Percentiles rank a stretch among this genome's conserved stretches.
Conservation (phyloP, 2,113 vertebrate species). For the Phrynocephalus versicolor region DNA sequence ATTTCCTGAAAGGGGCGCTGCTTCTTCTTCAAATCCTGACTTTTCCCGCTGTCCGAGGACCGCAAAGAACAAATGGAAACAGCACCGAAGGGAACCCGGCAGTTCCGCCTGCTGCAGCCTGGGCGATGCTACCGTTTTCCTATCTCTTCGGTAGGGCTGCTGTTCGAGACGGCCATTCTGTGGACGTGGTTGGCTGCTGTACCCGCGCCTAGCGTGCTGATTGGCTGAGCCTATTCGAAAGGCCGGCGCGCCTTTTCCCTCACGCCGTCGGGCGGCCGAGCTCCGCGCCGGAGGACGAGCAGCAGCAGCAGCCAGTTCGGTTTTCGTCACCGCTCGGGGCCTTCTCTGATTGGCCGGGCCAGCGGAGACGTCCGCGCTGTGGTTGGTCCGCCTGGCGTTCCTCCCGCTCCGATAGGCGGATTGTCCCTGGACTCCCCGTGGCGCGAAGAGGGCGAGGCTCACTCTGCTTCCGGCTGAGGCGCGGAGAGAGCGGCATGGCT, state of each 20-base stretch:
- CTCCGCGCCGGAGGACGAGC: background rate
- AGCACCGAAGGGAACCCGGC: background rate
- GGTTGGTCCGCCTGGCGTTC: background rate
- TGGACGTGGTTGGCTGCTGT: background rate
- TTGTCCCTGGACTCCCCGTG: no score
- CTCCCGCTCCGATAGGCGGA: background rate
- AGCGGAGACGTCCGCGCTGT: rapidly evolving
- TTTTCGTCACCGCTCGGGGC: background rate
- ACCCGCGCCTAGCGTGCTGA: background rate
- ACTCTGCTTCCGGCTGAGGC: background rate
- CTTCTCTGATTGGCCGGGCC: background rate
- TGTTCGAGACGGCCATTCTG: background rate
- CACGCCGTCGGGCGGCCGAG: background rate
- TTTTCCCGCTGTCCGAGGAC: no score
- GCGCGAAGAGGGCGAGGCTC: background rate
- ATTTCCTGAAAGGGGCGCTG: no score
- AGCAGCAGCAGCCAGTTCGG: no score
- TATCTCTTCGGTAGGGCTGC: background rate
- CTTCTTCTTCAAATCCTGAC: no score
- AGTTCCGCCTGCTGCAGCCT: background rate
- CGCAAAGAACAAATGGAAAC: no score
- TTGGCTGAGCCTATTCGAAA: slow-evolving; percentile 9
- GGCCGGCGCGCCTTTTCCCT: background rate
- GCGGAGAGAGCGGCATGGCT: background rate
- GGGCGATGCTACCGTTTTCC: background rate